Evolutionary conservation across 2,797 vertebrate species (phyloP).

Genomic region (Galagoides demidoff): DNA sequence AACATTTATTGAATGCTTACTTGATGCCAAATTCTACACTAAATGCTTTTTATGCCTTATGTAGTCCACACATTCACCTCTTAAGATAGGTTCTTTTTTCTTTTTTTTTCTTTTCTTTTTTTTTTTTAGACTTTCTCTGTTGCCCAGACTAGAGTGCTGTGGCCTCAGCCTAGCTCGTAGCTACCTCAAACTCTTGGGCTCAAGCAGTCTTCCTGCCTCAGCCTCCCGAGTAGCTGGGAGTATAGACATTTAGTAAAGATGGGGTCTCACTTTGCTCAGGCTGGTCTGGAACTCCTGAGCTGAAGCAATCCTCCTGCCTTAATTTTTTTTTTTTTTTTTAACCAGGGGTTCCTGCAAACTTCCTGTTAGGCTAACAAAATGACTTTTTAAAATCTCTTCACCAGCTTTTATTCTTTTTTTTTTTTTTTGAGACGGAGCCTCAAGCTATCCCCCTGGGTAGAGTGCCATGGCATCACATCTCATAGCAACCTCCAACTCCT

Average conservation of each 20-base stretch:
- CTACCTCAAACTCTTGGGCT: too few species aligned
- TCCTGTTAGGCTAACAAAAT: neutral
- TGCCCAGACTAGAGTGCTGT: too few species aligned
- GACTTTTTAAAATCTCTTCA: neutral
- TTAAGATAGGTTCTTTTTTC: neutral
- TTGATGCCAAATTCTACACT: neutral
- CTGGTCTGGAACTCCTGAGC: too few species aligned
- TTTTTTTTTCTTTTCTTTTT: neutral
- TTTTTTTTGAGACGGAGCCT: too few species aligned
- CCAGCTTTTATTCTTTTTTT: neutral
- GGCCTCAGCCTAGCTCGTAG: too few species aligned
- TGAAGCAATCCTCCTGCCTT: neutral
- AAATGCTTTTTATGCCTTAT: neutral
- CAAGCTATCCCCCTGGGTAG: too few species aligned
- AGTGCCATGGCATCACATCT: too few species aligned
- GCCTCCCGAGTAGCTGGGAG: too few species aligned
- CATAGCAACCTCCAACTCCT: too few species aligned
- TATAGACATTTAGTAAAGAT: too few species aligned
- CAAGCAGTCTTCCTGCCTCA: too few species aligned
- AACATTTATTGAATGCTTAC: neutral
- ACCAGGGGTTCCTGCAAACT: neutral
- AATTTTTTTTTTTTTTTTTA: neutral
- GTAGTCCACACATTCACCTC: neutral
- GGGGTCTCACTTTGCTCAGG: too few species aligned
- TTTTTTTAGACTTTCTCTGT: neutral